Evolutionary conservation across 2,113 vertebrate species (phyloP).

Genomic region (Hippocampus comes): DNA sequence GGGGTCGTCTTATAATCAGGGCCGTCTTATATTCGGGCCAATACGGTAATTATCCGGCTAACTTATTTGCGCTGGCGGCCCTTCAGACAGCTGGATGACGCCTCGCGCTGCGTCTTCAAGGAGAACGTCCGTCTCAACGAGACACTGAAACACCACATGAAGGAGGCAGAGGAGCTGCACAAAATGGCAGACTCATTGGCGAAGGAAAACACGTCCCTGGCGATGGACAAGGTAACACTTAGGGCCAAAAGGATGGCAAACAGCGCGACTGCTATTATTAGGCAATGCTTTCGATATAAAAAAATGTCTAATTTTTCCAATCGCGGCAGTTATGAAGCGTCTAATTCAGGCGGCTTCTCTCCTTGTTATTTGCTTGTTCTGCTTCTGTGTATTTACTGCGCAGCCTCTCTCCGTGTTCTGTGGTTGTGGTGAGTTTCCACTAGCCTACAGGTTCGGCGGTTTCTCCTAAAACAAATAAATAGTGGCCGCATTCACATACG

Average conservation of each 20-base stretch:
- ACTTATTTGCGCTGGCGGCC: slow-evolving; percentile 27
- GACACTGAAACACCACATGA: slow-evolving; percentile 71
- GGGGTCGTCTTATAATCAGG: no score
- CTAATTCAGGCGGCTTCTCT: slow-evolving; percentile 65
- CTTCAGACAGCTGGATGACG: slow-evolving; percentile 77
- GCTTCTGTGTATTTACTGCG: slow-evolving; percentile 68
- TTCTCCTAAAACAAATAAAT: slow-evolving; percentile 62
- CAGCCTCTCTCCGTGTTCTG: slow-evolving; percentile 63
- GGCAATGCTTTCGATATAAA: slow-evolving; percentile 9
- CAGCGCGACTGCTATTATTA: slow-evolving; percentile 29
- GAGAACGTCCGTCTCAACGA: slow-evolving; percentile 77
- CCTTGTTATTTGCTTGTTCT: slow-evolving; percentile 66
- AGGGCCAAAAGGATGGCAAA: slow-evolving; percentile 30
- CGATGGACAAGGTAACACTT: slow-evolving; percentile 74
- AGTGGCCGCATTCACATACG: slow-evolving; percentile 53
- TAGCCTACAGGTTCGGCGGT: slow-evolving; percentile 52
- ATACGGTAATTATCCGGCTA: neutral
- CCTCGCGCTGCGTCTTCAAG: slow-evolving; percentile 76
- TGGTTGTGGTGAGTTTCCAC: slow-evolving; percentile 71
- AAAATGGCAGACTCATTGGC: slow-evolving; percentile 64
- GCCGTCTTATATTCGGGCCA: no score
- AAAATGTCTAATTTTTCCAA: slow-evolving; percentile 37
- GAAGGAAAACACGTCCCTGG: slow-evolving; percentile 66
- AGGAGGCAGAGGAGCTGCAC: slow-evolving; percentile 69
- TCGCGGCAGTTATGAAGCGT: slow-evolving; percentile 42